A percentile compares a stretch with the other conserved stretches of the same genome.
phyloP scores from a whole-genome alignment of 2,888 invertebrate species.

The Keiferia lycopersicella region DNA sequence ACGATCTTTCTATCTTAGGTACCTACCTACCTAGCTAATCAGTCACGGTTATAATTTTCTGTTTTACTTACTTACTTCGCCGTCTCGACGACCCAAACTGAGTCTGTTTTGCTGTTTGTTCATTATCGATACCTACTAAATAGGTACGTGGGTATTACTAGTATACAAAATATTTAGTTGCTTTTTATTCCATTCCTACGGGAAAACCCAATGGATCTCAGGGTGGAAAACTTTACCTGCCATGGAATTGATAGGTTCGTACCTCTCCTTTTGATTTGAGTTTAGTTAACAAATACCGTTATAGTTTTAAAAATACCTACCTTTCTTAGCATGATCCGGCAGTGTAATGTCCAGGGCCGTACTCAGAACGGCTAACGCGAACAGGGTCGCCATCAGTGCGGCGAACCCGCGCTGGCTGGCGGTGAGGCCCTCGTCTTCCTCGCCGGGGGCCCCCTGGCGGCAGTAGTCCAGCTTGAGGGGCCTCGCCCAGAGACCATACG shows the following conservation, averaged over 20 bases:
- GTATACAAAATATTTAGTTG: no score
- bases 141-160: not conserved
- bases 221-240: no score
- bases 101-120: not conserved
- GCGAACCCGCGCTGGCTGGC: constrained; percentile 55
- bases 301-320: constrained; percentile 30
- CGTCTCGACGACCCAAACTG: no score
- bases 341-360: constrained; percentile 61
- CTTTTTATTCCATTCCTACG: not conserved
- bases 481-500: constrained; percentile 60
- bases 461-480: constrained; percentile 65
- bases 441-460: constrained; percentile 36
- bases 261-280: no score
- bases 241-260: no score
- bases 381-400: constrained; percentile 49
- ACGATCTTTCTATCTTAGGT: not conserved
- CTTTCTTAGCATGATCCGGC: constrained; percentile 58
- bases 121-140: not conserved
- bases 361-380: constrained; percentile 57
- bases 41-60: not conserved
- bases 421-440: constrained; percentile 30
- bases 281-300: no score
- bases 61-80: no score
- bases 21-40: no score
- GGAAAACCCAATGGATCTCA: no score